Conservation (phyloP, 2,888 invertebrate genomes). For the Eupithecia subfuscata region DNA sequence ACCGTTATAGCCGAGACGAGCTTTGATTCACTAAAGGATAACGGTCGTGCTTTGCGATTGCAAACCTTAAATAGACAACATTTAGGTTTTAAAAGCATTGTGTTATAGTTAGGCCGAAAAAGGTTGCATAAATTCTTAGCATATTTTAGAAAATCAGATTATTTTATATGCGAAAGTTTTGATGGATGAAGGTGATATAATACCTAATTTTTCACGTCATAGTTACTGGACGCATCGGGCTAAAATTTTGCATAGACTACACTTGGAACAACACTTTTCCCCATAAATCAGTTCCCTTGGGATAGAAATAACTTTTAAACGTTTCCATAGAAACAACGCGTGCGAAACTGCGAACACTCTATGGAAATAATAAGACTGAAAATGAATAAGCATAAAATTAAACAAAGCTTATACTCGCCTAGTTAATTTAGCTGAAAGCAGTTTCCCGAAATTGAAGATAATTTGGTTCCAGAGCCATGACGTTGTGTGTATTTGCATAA, state of each 20-base stretch:
- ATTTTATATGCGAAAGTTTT: neutral
- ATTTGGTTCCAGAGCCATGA: neutral
- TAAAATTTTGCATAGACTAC: too few species aligned
- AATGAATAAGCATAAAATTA: neutral
- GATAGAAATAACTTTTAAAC: neutral
- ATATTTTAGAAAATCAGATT: neutral
- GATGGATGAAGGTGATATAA: too few species aligned
- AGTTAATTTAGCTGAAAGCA: neutral
- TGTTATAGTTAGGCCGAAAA: conserved; percentile 14
- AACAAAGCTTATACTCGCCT: neutral
- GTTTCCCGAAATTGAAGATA: neutral
- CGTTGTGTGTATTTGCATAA: neutral
- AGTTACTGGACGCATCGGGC: too few species aligned
- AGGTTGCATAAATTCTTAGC: neutral
- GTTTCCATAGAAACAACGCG: neutral
- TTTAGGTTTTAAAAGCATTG: conserved; percentile 5
- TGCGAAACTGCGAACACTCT: neutral
- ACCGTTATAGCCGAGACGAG: conserved; percentile 59
- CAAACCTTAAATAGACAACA: conserved; percentile 23
- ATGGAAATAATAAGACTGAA: neutral
- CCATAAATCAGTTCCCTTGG: too few species aligned
- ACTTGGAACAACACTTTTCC: too few species aligned
- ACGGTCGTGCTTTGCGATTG: conserved; percentile 22
- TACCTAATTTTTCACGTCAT: too few species aligned
- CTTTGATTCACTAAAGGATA: conserved; percentile 41